Conservation (phyloP, 2,113 vertebrate genomes). For the Uropsilus gracilis region DNA sequence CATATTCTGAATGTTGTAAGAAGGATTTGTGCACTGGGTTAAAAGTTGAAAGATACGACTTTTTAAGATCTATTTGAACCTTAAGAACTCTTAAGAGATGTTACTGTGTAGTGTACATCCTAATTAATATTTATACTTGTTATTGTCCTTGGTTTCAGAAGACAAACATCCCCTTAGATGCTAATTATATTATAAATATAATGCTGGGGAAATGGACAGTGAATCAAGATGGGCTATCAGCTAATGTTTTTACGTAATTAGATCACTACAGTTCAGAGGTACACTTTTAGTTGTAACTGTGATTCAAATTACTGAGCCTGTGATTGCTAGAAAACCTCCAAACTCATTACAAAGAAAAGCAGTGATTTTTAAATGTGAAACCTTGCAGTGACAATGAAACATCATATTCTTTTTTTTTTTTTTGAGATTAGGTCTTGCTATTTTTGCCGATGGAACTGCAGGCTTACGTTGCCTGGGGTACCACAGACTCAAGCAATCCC, state of each 20-base stretch:
- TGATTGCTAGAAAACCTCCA: slow-evolving; percentile 5
- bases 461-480: too few species aligned
- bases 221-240: not conserved
- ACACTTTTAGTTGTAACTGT: slow-evolving; percentile 19
- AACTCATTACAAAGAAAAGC: not conserved
- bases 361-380: not conserved
- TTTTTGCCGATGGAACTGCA: too few species aligned
- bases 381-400: not conserved
- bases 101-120: not conserved
- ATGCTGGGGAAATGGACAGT: not conserved
- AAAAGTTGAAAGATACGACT: not conserved
- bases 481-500: too few species aligned
- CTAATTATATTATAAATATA: slow-evolving; percentile 11
- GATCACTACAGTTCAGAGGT: not conserved
- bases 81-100: not conserved
- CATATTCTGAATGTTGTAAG: not conserved
- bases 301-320: not conserved
- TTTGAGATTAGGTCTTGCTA: too few species aligned
- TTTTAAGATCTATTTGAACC: slow-evolving; percentile 10
- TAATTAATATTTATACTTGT: not conserved
- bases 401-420: too few species aligned
- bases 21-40: not conserved
- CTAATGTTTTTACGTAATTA: slow-evolving; percentile 10
- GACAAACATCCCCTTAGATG: not conserved
- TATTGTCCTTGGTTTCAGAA: slow-evolving; percentile 5